Evolutionary conservation across 2,113 vertebrate genomes (phyloP).

Genomic region (Haplotaxodon microlepis): DNA sequence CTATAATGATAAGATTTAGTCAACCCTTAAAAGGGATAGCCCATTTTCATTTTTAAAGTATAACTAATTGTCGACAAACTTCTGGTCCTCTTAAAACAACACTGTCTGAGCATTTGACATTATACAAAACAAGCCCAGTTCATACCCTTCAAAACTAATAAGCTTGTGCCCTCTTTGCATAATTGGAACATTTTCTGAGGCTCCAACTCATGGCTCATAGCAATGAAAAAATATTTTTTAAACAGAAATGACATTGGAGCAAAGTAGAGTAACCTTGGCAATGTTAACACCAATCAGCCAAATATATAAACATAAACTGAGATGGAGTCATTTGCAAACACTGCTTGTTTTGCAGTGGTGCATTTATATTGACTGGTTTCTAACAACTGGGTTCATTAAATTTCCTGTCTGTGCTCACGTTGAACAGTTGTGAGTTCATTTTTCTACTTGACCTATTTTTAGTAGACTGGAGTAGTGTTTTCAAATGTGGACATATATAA

Average conservation of each 20-base stretch:
- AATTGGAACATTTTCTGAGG: constrained; percentile 10
- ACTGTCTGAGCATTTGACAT: background rate
- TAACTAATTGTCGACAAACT: background rate
- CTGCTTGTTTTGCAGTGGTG: background rate
- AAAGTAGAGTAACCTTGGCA: background rate
- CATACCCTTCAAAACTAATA: constrained; percentile 26
- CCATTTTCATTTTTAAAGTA: background rate
- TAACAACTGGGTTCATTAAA: background rate
- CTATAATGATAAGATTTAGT: background rate
- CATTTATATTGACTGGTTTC: background rate
- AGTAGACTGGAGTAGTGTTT: background rate
- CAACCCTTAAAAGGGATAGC: background rate
- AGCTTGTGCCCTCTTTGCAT: constrained; percentile 24
- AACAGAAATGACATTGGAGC: constrained; percentile 23
- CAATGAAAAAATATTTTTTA: background rate
- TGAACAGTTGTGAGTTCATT: background rate
- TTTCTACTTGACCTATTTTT: background rate
- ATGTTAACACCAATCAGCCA: constrained; percentile 18
- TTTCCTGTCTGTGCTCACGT: background rate
- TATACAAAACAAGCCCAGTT: background rate
- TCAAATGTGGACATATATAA: background rate
- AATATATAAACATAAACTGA: background rate
- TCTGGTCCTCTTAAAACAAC: background rate
- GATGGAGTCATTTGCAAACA: background rate
- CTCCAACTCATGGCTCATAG: background rate